Evolutionary conservation across 2,797 vertebrate genomes (phyloP), one percentile per base, ranked within the genome.

Genomic region (Borostomias antarcticus): DNA sequence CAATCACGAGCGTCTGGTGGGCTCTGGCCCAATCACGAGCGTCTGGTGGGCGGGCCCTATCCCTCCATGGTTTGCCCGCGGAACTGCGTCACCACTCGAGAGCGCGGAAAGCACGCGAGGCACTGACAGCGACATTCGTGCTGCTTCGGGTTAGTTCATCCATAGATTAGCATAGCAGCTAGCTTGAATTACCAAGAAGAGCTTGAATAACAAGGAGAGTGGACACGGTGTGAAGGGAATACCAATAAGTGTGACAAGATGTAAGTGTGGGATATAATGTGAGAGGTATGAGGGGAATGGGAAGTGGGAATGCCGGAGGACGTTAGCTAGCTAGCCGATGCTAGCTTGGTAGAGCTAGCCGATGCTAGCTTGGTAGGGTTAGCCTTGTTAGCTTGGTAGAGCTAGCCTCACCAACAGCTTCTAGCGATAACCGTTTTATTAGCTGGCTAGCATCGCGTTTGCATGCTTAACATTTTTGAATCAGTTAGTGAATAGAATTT

Each of bases 71-170:
- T 50, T 26, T 23, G 43, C 63, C 29, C 30, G 15, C 9, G 28
- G 19, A 47, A 52, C 50, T 68, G 71, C 54, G 60, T 62, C 66
- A 72, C 81, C 75, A 75, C 86, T 61, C 66, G 77, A 79, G 50
- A 61, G 52, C 52, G 0, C 8, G 33, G 54, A 86, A 82, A 82
- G 5, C 80, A 59, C 91, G 87, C 89, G 87, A 88, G 75, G 26
- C 45, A 78, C 79, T 54, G 2, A 56, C 29, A 19, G 11, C 28
- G 58, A 58, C 0, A 40, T 23, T 17, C 68, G 58, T 43, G 70
- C 73, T 54, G 63, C 51, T n/a, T n/a, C n/a, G n/a, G n/a, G n/a
- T n/a, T n/a, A n/a, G n/a, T n/a, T 23, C 50, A 30, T 26, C 78
- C 78, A 21, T 51, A 62, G 58, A n/a, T n/a, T n/a, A n/a, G n/a